Evolutionary conservation across 35 echinoderm and acorn worm genomes (phyloP), one percentile per base, ranked within the genome.

Genomic region (Ophioderma brevispina): DNA sequence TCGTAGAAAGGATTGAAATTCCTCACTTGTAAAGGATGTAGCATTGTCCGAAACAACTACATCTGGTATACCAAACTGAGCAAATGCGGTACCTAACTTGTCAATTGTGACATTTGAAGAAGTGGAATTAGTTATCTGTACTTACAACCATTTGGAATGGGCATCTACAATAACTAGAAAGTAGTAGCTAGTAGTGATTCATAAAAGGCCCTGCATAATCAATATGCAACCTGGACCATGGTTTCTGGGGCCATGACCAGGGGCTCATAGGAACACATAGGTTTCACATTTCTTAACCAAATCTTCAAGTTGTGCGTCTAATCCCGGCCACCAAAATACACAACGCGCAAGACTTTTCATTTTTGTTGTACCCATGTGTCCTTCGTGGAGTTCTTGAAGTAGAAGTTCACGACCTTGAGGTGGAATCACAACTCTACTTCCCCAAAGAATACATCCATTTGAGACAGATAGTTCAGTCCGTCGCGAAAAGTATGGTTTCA

Each of bases 361-460:
- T 41, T 85, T 39, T 2, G 85, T 39, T 36, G 85, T 78, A 77
- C 80, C 80, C 28, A 28, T 21, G 39, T 84, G 40, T 32, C 32
- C 41, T 40, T 41, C 21, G 30, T 42, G 37, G 4, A 82, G 39
- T 42, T 82, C 80, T 8, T 1, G 30, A 28, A 40, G 32, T 25
- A 82, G 13, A n/a, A 32, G 18, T 84, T 39, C 75, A 75, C 81
- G 81, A 25, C 79, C 88, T 1, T 75, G 64, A 17, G 32, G 13
- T 14, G 94, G 94, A 70, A 96, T 92, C 23, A 92, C 50, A 0
- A 96, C 90, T 75, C 90, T 78, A 30, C 84, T 28, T 17, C 89
- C 90, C 94, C 90, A 93, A 28, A 86, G 75, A 4, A 96, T 17
- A 88, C 94, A 96, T 34, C 94, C 94, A 78, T 92, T 75, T 21